These are phyloP conservation scores for Drosophila cognata DNA, from an alignment of 2,888 invertebrate species.

Conservation along the genomic window DNA sequence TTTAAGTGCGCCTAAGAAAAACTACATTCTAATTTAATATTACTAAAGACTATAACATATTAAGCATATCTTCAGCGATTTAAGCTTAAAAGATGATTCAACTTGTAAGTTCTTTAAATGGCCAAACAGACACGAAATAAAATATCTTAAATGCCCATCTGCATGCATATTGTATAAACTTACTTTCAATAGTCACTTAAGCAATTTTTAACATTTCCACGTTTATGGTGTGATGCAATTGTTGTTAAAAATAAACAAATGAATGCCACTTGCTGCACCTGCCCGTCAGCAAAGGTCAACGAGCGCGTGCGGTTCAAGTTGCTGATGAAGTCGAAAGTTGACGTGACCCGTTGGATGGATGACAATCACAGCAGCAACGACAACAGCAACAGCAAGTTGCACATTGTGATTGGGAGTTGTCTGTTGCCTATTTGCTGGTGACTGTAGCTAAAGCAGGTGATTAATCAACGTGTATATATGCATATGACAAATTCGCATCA, in stretches of 20 bases:
- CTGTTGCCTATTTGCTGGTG: constrained; percentile 13
- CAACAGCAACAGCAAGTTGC: constrained; percentile 6
- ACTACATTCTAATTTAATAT: not conserved
- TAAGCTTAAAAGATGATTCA: not conserved
- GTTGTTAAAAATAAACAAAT: constrained; percentile 48
- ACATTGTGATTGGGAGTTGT: constrained; percentile 13
- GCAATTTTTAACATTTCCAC: constrained; percentile 13
- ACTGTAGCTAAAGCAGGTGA: constrained; percentile 44
- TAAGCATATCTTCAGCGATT: not conserved
- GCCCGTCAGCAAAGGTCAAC: constrained; percentile 59
- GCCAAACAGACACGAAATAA: not conserved
- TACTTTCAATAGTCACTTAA: not conserved
- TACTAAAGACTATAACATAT: not conserved
- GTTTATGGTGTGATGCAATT: constrained; percentile 45
- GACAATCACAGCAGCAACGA: constrained; percentile 11
- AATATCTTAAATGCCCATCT: not conserved
- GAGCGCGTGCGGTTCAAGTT: constrained; percentile 66
- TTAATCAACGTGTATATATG: constrained; percentile 49
- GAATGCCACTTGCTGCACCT: constrained; percentile 50
- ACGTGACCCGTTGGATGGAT: constrained; percentile 62
- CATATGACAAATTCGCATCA: constrained; percentile 67
- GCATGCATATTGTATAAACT: not conserved
- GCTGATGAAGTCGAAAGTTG: constrained; percentile 54
- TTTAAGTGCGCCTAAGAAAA: not conserved
- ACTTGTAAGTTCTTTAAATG: not conserved